Percentiles rank a stretch among this genome's conserved stretches.
Evolutionary conservation across 2,113 vertebrate species (phyloP).

Genomic region (Oncorhynchus gorbuscha): DNA sequence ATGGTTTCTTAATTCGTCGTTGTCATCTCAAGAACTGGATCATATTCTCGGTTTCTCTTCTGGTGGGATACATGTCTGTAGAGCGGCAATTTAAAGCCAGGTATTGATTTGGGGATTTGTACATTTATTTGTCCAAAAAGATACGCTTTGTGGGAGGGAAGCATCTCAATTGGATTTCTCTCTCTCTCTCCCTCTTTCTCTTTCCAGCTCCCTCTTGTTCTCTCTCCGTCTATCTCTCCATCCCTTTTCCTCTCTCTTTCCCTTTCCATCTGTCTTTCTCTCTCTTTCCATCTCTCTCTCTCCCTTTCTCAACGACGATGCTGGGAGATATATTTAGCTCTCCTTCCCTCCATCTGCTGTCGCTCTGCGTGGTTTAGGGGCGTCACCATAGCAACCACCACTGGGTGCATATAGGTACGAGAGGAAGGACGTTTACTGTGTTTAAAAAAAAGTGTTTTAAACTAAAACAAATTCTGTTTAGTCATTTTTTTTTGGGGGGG

Average conservation of each 20-base stretch:
- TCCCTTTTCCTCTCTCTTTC: slow-evolving; percentile 20
- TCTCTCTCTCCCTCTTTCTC: slow-evolving; percentile 27
- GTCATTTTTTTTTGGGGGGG: no score
- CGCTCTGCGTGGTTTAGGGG: slow-evolving; percentile 77
- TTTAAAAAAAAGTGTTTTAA: slow-evolving; percentile 68
- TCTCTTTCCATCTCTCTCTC: slow-evolving; percentile 53
- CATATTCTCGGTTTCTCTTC: background rate
- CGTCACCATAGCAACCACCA: slow-evolving; percentile 79
- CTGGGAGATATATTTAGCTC: slow-evolving; percentile 80
- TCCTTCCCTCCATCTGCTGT: slow-evolving; percentile 75
- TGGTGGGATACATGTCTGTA: slow-evolving; percentile 15
- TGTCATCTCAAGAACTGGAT: background rate
- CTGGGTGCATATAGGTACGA: slow-evolving; percentile 74
- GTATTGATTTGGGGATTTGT: slow-evolving; percentile 38
- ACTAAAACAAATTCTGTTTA: slow-evolving; percentile 25
- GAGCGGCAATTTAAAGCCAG: slow-evolving; percentile 30
- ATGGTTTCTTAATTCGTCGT: background rate
- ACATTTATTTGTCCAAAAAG: slow-evolving; percentile 49
- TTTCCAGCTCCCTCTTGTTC: no score
- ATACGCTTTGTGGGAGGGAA: slow-evolving; percentile 45
- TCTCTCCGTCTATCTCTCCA: no score
- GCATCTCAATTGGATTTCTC: slow-evolving; percentile 52
- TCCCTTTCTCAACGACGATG: slow-evolving; percentile 68
- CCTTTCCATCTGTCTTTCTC: slow-evolving; percentile 7
- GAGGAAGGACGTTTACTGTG: slow-evolving; percentile 67